phyloP scores from a whole-genome alignment of 2,888 invertebrate genomes.

The Drosophila anceps region DNA sequence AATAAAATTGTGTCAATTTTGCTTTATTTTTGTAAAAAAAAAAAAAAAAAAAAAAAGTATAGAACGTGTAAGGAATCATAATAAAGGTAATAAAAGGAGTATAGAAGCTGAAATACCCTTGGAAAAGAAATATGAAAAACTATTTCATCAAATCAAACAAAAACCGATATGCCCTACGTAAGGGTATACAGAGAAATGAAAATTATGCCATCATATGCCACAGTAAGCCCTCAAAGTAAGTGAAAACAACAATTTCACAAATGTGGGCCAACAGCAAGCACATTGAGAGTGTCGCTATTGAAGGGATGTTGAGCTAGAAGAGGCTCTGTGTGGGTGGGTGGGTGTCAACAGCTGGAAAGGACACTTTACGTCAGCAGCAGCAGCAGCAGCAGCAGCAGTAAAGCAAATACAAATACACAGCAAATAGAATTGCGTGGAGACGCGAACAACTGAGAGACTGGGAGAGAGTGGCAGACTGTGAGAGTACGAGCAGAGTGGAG shows the following conservation, averaged over 20 bases:
- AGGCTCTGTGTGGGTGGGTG: constrained; percentile 13
- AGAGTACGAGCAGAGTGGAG: constrained; percentile 12
- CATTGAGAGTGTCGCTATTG: constrained; percentile 61
- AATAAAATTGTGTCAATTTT: constrained; percentile 53
- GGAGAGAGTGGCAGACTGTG: constrained; percentile 10
- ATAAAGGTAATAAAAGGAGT: background rate
- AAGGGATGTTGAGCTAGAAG: constrained; percentile 1
- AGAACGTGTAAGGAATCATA: background rate
- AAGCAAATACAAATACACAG: constrained; percentile 29
- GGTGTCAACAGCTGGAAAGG: constrained; percentile 64
- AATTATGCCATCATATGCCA: constrained; percentile 68
- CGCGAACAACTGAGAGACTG: background rate
- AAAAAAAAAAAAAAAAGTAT: background rate
- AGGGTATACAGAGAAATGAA: constrained; percentile 39
- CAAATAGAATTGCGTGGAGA: constrained; percentile 55
- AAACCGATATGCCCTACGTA: background rate
- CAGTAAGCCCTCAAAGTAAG: constrained; percentile 64
- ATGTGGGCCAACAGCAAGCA: constrained; percentile 66
- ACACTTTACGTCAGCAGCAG: constrained; percentile 75
- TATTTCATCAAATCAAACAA: background rate
- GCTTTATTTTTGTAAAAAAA: constrained; percentile 7
- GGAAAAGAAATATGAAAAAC: background rate
- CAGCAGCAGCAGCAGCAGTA: too few species aligned
- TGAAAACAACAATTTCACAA: constrained; percentile 41
- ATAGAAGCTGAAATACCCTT: background rate